These are phyloP conservation scores for Sciurus niger DNA, from an alignment of 2,113 vertebrate genomes.

Conservation along the genomic window DNA sequence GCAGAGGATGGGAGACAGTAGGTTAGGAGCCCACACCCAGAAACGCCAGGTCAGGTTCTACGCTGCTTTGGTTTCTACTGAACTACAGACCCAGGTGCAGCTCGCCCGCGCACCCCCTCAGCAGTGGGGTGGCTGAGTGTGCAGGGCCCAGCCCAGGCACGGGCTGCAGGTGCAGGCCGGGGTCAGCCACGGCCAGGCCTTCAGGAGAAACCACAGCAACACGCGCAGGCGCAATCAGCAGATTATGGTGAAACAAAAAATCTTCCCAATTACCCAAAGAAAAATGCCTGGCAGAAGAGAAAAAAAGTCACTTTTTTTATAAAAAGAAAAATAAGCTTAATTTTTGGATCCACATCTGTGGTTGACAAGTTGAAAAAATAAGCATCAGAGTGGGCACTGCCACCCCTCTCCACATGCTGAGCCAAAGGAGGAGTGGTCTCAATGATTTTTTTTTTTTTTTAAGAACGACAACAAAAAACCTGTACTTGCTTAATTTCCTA, in stretches of 20 bases:
- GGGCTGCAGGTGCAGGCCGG: too few relatives aligned
- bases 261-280: neutral
- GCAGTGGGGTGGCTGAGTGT: too few relatives aligned
- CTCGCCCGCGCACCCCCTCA: too few relatives aligned
- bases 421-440: too few relatives aligned
- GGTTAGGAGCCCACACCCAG: rapidly evolving
- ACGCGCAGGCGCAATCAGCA: neutral
- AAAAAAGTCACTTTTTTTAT: neutral
- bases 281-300: neutral
- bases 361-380: constrained; percentile 92
- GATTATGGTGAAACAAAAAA: neutral
- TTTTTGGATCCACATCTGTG: constrained; percentile 84
- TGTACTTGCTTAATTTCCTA: neutral
- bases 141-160: too few relatives aligned
- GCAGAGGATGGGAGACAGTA: neutral
- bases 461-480: neutral
- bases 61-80: neutral
- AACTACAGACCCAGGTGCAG: too few relatives aligned
- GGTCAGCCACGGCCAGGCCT: too few relatives aligned
- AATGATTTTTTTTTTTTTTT: neutral
- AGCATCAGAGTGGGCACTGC: constrained; percentile 89
- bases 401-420: neutral
- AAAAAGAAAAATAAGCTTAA: constrained; percentile 50
- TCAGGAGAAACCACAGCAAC: too few relatives aligned
- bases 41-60: rapidly evolving